Conservation (phyloP, 2,113 vertebrate genomes). For the Chloebia gouldiae region DNA sequence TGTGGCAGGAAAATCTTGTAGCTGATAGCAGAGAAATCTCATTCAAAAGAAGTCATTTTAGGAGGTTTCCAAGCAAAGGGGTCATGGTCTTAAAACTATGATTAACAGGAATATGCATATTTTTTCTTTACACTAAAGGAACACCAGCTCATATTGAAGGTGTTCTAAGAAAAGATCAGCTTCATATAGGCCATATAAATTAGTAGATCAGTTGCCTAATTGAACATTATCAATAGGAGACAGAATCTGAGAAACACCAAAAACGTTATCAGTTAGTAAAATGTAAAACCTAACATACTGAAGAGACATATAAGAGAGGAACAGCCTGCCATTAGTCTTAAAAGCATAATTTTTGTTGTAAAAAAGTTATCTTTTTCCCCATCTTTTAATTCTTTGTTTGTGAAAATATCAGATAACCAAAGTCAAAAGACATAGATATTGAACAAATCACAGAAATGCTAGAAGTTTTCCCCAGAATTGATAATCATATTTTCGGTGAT, state of each 20-base stretch:
- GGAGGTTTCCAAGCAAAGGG: background rate
- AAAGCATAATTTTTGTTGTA: background rate
- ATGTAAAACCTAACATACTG: background rate
- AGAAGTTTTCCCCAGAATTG: background rate
- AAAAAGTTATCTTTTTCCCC: background rate
- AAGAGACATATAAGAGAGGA: background rate
- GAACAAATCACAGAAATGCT: background rate
- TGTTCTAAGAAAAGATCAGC: background rate
- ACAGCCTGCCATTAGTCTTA: background rate
- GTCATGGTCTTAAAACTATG: background rate
- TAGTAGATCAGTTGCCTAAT: background rate
- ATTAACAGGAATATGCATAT: background rate
- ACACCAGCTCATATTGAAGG: background rate
- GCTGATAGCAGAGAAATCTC: background rate
- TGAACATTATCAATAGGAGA: background rate
- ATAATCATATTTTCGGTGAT: background rate
- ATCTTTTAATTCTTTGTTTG: background rate
- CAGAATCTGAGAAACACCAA: background rate
- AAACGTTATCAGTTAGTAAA: background rate
- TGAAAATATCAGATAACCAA: background rate
- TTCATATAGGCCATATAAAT: background rate
- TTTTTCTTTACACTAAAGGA: background rate
- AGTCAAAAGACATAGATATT: background rate
- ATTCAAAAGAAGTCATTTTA: background rate
- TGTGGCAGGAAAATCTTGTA: background rate